Evolutionary conservation across 2,113 vertebrate species (phyloP), one percentile per base, ranked within the genome.

Genomic region (Synchiropus splendidus): DNA sequence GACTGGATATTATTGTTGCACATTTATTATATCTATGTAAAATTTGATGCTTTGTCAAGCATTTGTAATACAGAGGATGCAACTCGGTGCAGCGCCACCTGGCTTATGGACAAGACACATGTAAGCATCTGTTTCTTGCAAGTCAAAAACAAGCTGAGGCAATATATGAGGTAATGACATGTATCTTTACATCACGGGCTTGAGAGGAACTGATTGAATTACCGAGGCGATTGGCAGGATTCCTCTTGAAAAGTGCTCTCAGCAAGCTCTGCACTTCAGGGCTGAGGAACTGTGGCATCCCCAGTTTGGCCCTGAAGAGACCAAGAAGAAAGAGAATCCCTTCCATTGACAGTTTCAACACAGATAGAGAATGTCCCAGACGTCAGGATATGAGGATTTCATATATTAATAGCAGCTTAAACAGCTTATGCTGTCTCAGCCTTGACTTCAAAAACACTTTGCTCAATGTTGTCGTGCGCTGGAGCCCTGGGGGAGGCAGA

Each of bases 261-360:
- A 89, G 64, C 61, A 89, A 75, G 70, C 86, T 88, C 59, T 89
- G 87, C 10, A 87, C 87, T 69, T 89, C 87, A 54, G 77, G 76
- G 61, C 86, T 89, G 51, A 89, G 73, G 65, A 89, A 89, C 54
- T 89, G 87, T 16, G 86, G 86, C 86, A 88, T 88, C 38, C 87
- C 87, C 47, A 89, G 74, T 54, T 89, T 89, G 10, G 87, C 87
- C 61, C 87, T 89, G 64, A 4, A 52, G 35, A 64, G 9, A 64
- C 48, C 66, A 15, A 55, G 4, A 27, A 46, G 37, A 37, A 37
- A 39, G 12, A 47, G 2, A 6, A 46, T 40, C 10, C 37, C 42
- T 17, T 11, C 41, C 10, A 11, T 2, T 1, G 1, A 27, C 5
- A 41, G 10, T 9, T 51, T 32, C 37, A 13, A 14, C 9, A 15